phyloP scores from a whole-genome alignment of 2,113 vertebrate genomes.

The Pavo muticus region DNA sequence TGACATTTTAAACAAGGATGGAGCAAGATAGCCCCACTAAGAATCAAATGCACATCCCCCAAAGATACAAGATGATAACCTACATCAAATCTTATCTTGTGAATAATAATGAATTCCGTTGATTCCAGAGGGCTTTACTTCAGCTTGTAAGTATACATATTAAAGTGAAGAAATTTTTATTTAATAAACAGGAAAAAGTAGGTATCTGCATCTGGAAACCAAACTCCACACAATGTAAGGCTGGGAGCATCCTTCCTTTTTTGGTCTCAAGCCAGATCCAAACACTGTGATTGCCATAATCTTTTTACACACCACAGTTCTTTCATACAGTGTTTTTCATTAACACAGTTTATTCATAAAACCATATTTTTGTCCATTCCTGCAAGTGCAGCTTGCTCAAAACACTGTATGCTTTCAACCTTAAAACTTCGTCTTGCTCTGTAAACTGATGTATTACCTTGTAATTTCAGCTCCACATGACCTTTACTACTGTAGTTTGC shows the following conservation, averaged over 20 bases:
- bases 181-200: not conserved
- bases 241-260: not conserved
- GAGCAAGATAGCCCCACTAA: not conserved
- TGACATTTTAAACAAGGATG: not conserved
- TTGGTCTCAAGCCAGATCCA: not conserved
- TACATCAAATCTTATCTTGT: not conserved
- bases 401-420: not conserved
- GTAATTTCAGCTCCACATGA: not conserved
- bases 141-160: not conserved
- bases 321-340: not conserved
- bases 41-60: not conserved
- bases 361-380: not conserved
- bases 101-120: not conserved
- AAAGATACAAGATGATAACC: not conserved
- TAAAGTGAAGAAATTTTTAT: not conserved
- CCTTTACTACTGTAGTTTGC: not conserved
- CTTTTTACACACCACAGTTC: not conserved
- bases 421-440: not conserved
- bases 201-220: not conserved
- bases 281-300: not conserved
- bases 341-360: not conserved
- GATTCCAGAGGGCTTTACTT: not conserved
- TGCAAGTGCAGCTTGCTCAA: not conserved
- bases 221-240: fast-evolving
- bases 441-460: not conserved